Conservation (phyloP, 2,113 vertebrate species). For the Hippocampus mohnikei region DNA sequence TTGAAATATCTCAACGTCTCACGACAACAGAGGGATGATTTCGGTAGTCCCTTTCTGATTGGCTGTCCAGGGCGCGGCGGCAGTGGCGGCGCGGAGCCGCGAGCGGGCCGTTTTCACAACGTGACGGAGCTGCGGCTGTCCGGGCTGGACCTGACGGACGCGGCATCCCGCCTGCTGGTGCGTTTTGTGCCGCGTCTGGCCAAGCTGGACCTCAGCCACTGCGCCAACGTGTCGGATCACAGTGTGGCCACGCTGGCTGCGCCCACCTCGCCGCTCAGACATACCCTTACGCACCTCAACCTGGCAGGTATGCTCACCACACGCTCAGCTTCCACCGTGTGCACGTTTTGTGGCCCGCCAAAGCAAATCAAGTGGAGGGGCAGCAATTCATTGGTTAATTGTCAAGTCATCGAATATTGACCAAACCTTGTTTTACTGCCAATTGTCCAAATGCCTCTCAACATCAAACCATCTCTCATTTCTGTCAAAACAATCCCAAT, state of each 20-base stretch:
- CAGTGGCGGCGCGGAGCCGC: slow-evolving; percentile 55
- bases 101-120: slow-evolving; percentile 82
- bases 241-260: slow-evolving; percentile 80
- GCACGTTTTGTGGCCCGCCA: too few relatives aligned
- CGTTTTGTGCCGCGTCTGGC: slow-evolving; percentile 80
- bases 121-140: slow-evolving; percentile 82
- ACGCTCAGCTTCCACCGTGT: background rate
- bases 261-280: slow-evolving; percentile 78
- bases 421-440: too few relatives aligned
- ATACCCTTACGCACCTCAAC: slow-evolving; percentile 81
- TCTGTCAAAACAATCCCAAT: too few relatives aligned
- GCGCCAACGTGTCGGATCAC: slow-evolving; percentile 80
- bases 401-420: too few relatives aligned
- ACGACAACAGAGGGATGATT: too few relatives aligned
- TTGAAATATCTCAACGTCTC: too few relatives aligned
- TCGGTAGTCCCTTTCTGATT: slow-evolving; percentile 24
- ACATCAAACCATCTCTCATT: too few relatives aligned
- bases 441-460: too few relatives aligned
- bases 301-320: slow-evolving; percentile 55
- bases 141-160: slow-evolving; percentile 81
- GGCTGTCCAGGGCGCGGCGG: slow-evolving; percentile 69
- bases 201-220: slow-evolving; percentile 84
- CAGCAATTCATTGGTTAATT: background rate
- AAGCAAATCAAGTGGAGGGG: background rate
- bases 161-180: slow-evolving; percentile 77